Evolutionary conservation across 2,797 vertebrate genomes (phyloP), one percentile per base, ranked within the genome.

Genomic region (Tenualosa ilisha): DNA sequence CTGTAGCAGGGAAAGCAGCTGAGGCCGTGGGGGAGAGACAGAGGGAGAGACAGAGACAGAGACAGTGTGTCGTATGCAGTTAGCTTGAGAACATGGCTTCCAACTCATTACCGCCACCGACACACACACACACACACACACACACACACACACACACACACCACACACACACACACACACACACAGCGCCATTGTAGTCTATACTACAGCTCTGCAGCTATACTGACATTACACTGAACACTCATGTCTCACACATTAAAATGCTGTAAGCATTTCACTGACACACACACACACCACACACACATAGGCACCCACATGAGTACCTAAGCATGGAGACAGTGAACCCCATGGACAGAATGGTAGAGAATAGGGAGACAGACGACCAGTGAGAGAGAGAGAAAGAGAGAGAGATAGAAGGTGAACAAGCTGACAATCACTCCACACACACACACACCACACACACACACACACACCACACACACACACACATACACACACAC

Each of bases 361-460:
- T 17, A 43, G 13, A 75, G 68, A 75, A 65, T 12, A 75, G 68
- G 40, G 13, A 17, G 65, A 65, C 31, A 87, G 26, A 86, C 40
- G 86, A 15, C 81, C 26, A 37, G 2, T 87, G 82, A 49, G 51
- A 81, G 7, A 83, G 85, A 88, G 86, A 84, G 83, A 89, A 84
- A 92, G 90, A 90, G 88, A 93, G 94, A 46, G 13, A 81, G 20
- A 46, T 2, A 43, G 11, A 81, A 13, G 46, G 31, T 3, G 37
- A 81, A 7, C 31, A 31, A 31, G 31, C 31, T 31, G 31, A 31
- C 31, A 31, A 7, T 46, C 46, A 46, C 43, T 2, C 43, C 46
- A 46, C 46, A 46, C 46, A 46, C 46, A 46, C 46, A 46, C 46
- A 46, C 43, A 46, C 46, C 46, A 46, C 46, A 46, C 46, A 46